Conservation (phyloP, 1,140 invertebrate species). For the Littorina saxatilis region DNA sequence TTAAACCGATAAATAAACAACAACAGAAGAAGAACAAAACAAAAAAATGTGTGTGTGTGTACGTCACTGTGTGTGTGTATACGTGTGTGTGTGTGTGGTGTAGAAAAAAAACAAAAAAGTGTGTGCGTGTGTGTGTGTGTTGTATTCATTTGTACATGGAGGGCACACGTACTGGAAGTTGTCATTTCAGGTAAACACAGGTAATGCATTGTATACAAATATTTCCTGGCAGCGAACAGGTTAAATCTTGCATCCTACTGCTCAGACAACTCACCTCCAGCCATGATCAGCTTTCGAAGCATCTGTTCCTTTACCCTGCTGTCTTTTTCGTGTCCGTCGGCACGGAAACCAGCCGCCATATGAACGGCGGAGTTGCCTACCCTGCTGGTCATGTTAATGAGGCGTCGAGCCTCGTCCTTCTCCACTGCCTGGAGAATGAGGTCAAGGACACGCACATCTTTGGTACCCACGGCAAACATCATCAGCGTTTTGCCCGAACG, state of each 20-base stretch:
- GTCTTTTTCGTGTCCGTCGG: not conserved
- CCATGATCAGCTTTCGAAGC: not conserved
- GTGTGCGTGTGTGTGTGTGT: too few species aligned
- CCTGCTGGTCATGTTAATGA: slow-evolving; percentile 33
- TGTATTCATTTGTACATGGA: too few species aligned
- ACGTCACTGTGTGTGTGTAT: too few species aligned
- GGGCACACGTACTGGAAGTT: too few species aligned
- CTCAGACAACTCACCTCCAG: slow-evolving; percentile 7
- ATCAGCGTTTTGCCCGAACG: slow-evolving; percentile 10
- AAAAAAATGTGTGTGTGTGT: not conserved
- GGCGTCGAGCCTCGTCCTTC: not conserved
- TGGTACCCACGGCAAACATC: slow-evolving; percentile 29
- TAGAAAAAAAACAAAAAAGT: too few species aligned
- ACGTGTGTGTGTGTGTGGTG: too few species aligned
- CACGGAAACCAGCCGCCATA: slow-evolving; percentile 24
- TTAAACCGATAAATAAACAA: not conserved
- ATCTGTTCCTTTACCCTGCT: not conserved
- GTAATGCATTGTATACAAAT: too few species aligned
- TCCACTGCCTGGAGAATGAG: slow-evolving; percentile 7
- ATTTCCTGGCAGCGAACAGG: too few species aligned
- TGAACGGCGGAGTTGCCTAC: slow-evolving; percentile 26
- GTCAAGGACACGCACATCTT: slow-evolving; percentile 17
- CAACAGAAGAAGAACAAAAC: not conserved
- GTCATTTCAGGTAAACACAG: too few species aligned
- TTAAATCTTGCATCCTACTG: too few species aligned